Conservation (phyloP, 2,797 vertebrate genomes). For the Prionace glauca region DNA sequence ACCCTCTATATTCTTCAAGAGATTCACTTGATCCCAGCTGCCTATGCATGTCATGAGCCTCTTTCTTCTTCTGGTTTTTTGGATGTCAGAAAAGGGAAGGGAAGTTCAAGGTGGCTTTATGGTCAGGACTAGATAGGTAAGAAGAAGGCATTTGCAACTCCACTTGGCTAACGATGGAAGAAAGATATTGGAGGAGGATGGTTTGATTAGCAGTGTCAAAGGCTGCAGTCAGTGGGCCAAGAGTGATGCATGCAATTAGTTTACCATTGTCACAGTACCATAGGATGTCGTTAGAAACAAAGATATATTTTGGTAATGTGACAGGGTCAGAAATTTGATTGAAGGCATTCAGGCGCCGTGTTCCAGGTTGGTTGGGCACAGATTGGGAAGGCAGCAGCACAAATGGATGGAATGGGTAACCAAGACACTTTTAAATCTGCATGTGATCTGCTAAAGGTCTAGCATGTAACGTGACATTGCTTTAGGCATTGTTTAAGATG, state of each 20-base stretch:
- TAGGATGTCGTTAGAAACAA: not conserved
- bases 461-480: not conserved
- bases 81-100: not conserved
- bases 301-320: not conserved
- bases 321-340: not conserved
- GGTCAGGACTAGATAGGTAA: not conserved
- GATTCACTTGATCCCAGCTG: no score
- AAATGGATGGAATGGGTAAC: not conserved
- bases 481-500: not conserved
- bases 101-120: not conserved
- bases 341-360: not conserved
- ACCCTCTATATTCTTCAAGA: no score
- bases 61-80: no score
- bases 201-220: not conserved
- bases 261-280: not conserved
- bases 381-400: not conserved
- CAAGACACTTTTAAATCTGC: not conserved
- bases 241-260: not conserved
- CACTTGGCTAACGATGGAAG: not conserved
- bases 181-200: not conserved
- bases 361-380: not conserved
- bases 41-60: no score
- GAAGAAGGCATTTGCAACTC: not conserved
- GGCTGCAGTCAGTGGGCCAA: not conserved
- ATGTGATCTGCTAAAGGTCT: not conserved